These are phyloP conservation scores for Agrilus biguttatus DNA, from an alignment of 2,888 invertebrate genomes.

Conservation along the genomic window DNA sequence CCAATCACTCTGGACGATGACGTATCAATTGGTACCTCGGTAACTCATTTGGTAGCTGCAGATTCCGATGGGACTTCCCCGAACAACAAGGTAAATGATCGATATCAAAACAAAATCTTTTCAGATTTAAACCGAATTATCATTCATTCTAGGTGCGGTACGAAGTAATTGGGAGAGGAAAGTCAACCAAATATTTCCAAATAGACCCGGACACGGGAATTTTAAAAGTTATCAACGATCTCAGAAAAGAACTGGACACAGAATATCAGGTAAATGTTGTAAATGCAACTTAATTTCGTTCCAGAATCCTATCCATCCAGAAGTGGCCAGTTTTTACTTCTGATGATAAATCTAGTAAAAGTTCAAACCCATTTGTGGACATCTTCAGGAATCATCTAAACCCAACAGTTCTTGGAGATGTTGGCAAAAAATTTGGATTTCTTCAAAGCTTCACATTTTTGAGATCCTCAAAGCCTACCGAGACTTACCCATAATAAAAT, in stretches of 20 bases:
- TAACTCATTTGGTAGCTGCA: constrained; percentile 63
- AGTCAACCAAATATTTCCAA: constrained; percentile 73
- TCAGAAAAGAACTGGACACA: constrained; percentile 72
- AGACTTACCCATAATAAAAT: not conserved
- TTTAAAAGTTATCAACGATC: constrained; percentile 65
- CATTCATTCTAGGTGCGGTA: constrained; percentile 42
- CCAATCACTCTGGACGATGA: constrained; percentile 76
- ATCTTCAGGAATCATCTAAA: too few species aligned
- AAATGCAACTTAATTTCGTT: too few species aligned
- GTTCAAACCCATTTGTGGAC: too few species aligned
- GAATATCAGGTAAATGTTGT: constrained; percentile 57
- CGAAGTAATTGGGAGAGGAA: constrained; percentile 68
- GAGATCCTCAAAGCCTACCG: not conserved
- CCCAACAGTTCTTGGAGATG: too few species aligned
- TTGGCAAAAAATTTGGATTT: too few species aligned
- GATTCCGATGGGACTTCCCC: constrained; percentile 78
- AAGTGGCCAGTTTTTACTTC: too few species aligned
- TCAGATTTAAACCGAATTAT: not conserved
- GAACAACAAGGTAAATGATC: constrained; percentile 50
- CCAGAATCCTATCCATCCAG: too few species aligned
- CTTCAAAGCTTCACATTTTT: not conserved
- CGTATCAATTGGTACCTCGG: constrained; percentile 64
- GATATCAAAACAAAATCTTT: constrained; percentile 1
- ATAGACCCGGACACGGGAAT: constrained; percentile 75
- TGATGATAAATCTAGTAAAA: too few species aligned